Base-by-base conservation (phyloP, 2,113 vertebrate species). In the Sterrhoptilus dennistouni region DNA sequence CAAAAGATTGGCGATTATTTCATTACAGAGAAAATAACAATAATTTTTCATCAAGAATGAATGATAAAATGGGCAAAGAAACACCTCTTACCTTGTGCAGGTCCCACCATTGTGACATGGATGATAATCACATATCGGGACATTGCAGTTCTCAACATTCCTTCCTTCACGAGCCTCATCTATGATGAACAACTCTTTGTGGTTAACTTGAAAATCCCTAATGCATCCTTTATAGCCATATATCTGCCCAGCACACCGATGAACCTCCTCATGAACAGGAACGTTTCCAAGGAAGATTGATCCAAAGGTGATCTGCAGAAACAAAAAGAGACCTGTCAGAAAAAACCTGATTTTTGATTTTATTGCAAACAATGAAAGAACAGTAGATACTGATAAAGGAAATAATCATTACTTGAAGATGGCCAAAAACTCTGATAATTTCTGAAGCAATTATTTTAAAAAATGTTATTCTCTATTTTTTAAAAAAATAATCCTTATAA, bases 51-150 rank as follows among this genome's bases (percentile, higher is more conserved):
- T 57, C 54, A 78, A 40, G 9, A 31, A 80, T 29, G 17, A 87
- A 49, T 42, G 18, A 77, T 68, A 38, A 93, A 86, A 72, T 19
- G 5, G 57, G 35, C 29, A 70, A 56, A 68, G 60, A 52, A 33
- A 11, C 64, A 22, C 40, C 42, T 76, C 77, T 75, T 97, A 99
- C 99, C 98, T 98, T 89, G 97, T 92, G 90, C 98, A 99, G 47
- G 97, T 98, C 79, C 98, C 98, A 68, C 99, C 98, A n/a, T 99
- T 99, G 56, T 19, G 97, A 82, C 98, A 99, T 20, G 97, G 98
- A 69, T 96, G 96, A 89, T 97, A 97, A 74, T 98, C 97, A 96
- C 98, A 99, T 85, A 98, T 87, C 1, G 97, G 96, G 20, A 98
- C 92, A 31, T 98, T 97, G 87, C 98, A 99, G 96, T 98, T 99